Conservation (phyloP, 2,113 vertebrate species). For the Xiphias gladius region DNA sequence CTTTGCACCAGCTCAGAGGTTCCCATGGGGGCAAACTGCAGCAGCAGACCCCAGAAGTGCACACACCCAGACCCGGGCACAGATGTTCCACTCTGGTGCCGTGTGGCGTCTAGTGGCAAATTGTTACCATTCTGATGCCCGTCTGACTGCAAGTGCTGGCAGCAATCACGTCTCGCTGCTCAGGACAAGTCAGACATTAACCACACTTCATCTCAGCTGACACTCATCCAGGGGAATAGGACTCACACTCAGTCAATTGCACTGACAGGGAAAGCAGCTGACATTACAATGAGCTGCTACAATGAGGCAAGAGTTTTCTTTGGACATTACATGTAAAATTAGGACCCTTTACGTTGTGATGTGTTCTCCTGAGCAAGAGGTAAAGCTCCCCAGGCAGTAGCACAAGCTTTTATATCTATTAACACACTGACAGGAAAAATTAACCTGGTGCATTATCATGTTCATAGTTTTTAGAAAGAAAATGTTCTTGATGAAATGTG, state of each 20-base stretch:
- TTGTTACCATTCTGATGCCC: conserved; percentile 50
- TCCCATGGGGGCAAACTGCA: conserved; percentile 69
- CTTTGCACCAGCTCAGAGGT: conserved; percentile 51
- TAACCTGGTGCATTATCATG: background rate
- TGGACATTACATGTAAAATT: conserved; percentile 12
- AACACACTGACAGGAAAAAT: background rate
- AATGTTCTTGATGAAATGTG: background rate
- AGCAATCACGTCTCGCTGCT: conserved; percentile 46
- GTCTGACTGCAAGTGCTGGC: conserved; percentile 65
- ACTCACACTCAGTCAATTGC: conserved; percentile 23
- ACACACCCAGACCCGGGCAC: conserved; percentile 63
- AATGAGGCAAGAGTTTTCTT: conserved; percentile 13
- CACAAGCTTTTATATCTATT: background rate
- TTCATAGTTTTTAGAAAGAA: conserved; percentile 24
- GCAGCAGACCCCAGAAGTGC: conserved; percentile 68
- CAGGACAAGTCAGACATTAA: conserved; percentile 57
- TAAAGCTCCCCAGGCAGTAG: background rate
- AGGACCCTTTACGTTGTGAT: background rate
- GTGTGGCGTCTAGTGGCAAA: conserved; percentile 57
- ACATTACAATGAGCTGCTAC: conserved; percentile 44
- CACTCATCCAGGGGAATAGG: conserved; percentile 23
- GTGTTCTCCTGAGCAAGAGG: background rate
- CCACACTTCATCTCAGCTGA: conserved; percentile 57
- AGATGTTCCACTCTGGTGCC: conserved; percentile 74
- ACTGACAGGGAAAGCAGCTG: conserved; percentile 41